Percentiles rank a stretch among this genome's conserved stretches.
These are phyloP conservation scores for Protomyctophum bolini DNA, from an alignment of 2,113 vertebrate species.

Conservation along the genomic window DNA sequence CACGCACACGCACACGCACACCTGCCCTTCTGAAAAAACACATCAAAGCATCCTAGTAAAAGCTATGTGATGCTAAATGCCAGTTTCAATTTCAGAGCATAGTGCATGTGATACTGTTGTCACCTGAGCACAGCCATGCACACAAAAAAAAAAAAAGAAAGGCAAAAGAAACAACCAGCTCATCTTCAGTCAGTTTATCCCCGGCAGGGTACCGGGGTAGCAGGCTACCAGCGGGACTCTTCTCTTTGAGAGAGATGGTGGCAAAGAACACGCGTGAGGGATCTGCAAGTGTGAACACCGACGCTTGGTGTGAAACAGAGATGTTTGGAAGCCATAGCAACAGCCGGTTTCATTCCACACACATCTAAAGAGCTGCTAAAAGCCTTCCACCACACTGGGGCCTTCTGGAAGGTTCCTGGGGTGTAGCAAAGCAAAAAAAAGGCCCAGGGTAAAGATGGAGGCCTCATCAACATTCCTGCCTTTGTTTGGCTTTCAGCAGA, in stretches of 20 bases:
- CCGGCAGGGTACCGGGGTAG: background rate
- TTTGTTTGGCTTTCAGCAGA: slow-evolving; percentile 77
- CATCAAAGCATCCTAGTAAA: slow-evolving; percentile 71
- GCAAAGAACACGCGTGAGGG: slow-evolving; percentile 32
- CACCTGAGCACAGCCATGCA: slow-evolving; percentile 57
- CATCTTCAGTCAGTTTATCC: slow-evolving; percentile 13
- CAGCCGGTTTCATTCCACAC: slow-evolving; percentile 50
- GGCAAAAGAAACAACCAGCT: slow-evolving; percentile 19
- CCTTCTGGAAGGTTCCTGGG: slow-evolving; percentile 74
- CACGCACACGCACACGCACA: slow-evolving; percentile 33
- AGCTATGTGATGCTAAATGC: slow-evolving; percentile 72
- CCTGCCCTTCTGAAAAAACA: slow-evolving; percentile 71
- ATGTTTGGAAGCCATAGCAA: slow-evolving; percentile 64
- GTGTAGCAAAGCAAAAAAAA: slow-evolving; percentile 65
- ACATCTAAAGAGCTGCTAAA: slow-evolving; percentile 70
- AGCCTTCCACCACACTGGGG: slow-evolving; percentile 66
- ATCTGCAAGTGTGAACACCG: slow-evolving; percentile 49
- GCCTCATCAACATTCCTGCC: slow-evolving; percentile 78
- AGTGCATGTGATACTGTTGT: slow-evolving; percentile 63
- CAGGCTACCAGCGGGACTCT: slow-evolving; percentile 19
- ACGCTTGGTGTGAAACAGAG: slow-evolving; percentile 58
- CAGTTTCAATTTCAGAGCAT: slow-evolving; percentile 72
- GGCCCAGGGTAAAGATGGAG: slow-evolving; percentile 70
- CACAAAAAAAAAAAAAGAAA: slow-evolving; percentile 23
- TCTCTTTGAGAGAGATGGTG: slow-evolving; percentile 33